Conservation (phyloP, 2,797 vertebrate species). For the Carapus acus region DNA sequence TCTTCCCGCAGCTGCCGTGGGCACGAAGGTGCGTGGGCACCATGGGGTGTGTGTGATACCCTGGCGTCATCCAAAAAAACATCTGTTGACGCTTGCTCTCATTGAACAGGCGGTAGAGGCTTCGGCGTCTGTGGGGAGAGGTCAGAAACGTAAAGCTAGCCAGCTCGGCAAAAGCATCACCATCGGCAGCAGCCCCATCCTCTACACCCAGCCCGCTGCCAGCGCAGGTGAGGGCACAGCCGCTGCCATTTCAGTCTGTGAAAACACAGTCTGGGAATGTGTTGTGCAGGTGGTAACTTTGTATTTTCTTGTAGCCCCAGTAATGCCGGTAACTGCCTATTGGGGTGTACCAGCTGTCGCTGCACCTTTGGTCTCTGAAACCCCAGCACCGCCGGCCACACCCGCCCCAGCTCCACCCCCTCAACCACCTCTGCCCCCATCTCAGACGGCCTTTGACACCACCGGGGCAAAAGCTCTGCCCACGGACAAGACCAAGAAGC, state of each 20-base stretch:
- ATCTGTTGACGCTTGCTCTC: conserved; percentile 18
- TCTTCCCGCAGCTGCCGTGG: too few relatives aligned
- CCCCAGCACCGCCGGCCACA: conserved; percentile 51
- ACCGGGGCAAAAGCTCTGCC: conserved; percentile 63
- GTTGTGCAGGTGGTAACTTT: too few relatives aligned
- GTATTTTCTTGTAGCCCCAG: conserved; percentile 57
- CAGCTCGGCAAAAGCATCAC: conserved; percentile 79
- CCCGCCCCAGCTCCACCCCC: conserved; percentile 55
- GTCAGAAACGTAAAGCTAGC: conserved; percentile 81
- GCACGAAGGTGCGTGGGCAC: conserved; percentile 69
- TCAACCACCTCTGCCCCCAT: conserved; percentile 70
- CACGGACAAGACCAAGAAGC: conserved; percentile 83
- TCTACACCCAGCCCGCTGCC: conserved; percentile 82
- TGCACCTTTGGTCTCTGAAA: conserved; percentile 73
- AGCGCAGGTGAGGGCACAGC: conserved; percentile 63
- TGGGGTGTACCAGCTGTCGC: conserved; percentile 73
- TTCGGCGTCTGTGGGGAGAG: conserved; percentile 64
- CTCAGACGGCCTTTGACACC: conserved; percentile 61
- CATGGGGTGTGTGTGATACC: not conserved
- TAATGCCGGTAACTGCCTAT: conserved; percentile 68
- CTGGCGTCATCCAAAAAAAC: not conserved
- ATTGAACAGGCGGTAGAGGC: conserved; percentile 69
- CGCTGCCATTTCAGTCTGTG: not conserved
- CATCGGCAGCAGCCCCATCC: conserved; percentile 89
- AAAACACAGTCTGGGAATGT: too few relatives aligned